These are phyloP conservation scores for Drosophila merina DNA, from an alignment of 2,888 invertebrate species.

Conservation along the genomic window DNA sequence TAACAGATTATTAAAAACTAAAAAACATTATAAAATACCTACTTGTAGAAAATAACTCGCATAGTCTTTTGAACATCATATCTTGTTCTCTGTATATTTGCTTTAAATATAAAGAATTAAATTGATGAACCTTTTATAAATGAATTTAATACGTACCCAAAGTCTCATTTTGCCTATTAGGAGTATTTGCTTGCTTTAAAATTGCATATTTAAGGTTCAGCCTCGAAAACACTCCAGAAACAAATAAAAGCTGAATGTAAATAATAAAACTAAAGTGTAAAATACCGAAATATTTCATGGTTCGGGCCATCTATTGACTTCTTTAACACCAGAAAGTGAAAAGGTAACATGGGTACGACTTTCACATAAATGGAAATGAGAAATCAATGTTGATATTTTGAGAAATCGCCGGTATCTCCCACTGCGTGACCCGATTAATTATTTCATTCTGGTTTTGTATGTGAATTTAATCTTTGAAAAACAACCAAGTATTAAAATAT, in stretches of 20 bases:
- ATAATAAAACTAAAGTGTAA: neutral
- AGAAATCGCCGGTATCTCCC: conserved; percentile 6
- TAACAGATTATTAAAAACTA: neutral
- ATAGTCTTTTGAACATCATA: conserved; percentile 55
- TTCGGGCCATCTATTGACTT: neutral
- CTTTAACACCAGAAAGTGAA: conserved; percentile 7
- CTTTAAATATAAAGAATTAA: conserved; percentile 31
- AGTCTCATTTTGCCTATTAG: conserved; percentile 39
- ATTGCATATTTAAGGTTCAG: conserved; percentile 32
- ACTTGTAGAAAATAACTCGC: conserved; percentile 61
- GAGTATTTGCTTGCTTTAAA: conserved; percentile 16
- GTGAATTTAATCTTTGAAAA: neutral
- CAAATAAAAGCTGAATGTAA: conserved; percentile 12
- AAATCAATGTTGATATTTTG: conserved; percentile 6
- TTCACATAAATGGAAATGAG: neutral
- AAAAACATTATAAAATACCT: conserved; percentile 18
- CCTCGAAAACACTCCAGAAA: conserved; percentile 20
- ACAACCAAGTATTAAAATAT: neutral
- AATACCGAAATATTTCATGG: conserved; percentile 6
- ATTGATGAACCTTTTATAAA: neutral
- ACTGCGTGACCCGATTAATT: conserved; percentile 1
- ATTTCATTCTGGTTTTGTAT: neutral
- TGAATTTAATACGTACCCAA: conserved; percentile 33
- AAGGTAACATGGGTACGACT: conserved; percentile 27
- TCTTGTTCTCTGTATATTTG: conserved; percentile 36